Evolutionary conservation across 2,888 invertebrate genomes (phyloP).

Genomic region (Cancer borealis): DNA sequence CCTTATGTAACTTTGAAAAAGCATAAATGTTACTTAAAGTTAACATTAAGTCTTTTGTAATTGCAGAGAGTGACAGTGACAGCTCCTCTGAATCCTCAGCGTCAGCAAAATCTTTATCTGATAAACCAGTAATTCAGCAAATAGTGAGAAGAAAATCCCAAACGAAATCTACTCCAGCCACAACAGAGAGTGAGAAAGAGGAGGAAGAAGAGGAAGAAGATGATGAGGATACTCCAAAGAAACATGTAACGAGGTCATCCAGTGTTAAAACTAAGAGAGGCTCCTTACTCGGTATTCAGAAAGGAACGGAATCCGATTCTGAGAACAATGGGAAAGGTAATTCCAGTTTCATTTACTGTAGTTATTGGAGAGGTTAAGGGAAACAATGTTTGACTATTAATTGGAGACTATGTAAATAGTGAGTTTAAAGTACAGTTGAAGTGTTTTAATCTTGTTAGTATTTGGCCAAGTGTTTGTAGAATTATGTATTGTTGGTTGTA

Average conservation of each 20-base stretch:
- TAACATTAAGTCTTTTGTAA: background rate
- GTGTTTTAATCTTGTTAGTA: background rate
- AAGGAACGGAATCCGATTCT: conserved; percentile 77
- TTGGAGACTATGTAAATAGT: background rate
- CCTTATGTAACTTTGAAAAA: background rate
- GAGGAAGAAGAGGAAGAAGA: conserved; percentile 75
- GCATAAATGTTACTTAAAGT: background rate
- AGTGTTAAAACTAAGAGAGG: conserved; percentile 76
- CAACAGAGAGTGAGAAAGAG: conserved; percentile 67
- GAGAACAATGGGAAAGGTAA: conserved; percentile 71
- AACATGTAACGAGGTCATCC: conserved; percentile 75
- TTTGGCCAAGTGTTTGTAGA: no score
- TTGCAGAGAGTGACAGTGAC: conserved; percentile 74
- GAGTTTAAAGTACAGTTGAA: background rate
- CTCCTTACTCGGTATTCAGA: conserved; percentile 74
- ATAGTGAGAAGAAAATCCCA: conserved; percentile 67
- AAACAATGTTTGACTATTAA: background rate
- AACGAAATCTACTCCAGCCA: conserved; percentile 66
- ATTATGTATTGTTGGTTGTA: no score
- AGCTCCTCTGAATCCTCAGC: conserved; percentile 74
- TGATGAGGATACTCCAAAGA: conserved; percentile 74
- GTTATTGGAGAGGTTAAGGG: background rate
- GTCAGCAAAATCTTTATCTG: conserved; percentile 59
- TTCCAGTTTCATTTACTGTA: background rate
- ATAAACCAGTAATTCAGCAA: conserved; percentile 63